These are phyloP conservation scores for Polietes domitor DNA, from an alignment of 2,888 invertebrate genomes.

Conservation along the genomic window DNA sequence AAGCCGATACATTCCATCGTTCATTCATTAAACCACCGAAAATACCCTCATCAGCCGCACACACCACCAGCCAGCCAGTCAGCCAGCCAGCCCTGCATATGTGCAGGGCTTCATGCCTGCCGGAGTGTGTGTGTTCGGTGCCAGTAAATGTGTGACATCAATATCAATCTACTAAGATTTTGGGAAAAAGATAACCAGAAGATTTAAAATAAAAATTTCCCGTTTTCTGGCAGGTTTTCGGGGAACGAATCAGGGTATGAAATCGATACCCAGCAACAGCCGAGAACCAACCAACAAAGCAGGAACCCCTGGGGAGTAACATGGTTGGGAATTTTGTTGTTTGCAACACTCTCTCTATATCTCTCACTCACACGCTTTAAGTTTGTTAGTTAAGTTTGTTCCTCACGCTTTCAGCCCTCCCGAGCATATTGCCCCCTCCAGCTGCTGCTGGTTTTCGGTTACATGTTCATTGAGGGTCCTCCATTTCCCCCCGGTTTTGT, in stretches of 20 bases:
- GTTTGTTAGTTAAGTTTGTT: neutral
- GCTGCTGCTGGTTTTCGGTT: neutral
- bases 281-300: neutral
- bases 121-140: neutral
- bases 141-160: slow-evolving; percentile 19
- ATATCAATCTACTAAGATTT: slow-evolving; percentile 23
- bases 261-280: neutral
- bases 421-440: neutral
- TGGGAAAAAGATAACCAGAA: neutral
- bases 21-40: slow-evolving; percentile 23
- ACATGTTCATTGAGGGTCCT: neutral
- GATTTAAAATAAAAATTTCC: slow-evolving; percentile 20
- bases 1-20: slow-evolving; percentile 18
- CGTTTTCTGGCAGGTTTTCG: neutral
- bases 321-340: neutral
- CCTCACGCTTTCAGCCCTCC: neutral
- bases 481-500: neutral
- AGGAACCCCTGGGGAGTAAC: slow-evolving; percentile 20
- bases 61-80: no score
- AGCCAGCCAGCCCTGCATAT: no score
- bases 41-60: slow-evolving; percentile 35
- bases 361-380: neutral
- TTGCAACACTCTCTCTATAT: no score
- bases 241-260: slow-evolving; percentile 9
- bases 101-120: no score